A percentile compares a stretch with the other conserved stretches of the same genome.
phyloP scores from a whole-genome alignment of 2,888 invertebrate species.

The Tenthredo livida region DNA sequence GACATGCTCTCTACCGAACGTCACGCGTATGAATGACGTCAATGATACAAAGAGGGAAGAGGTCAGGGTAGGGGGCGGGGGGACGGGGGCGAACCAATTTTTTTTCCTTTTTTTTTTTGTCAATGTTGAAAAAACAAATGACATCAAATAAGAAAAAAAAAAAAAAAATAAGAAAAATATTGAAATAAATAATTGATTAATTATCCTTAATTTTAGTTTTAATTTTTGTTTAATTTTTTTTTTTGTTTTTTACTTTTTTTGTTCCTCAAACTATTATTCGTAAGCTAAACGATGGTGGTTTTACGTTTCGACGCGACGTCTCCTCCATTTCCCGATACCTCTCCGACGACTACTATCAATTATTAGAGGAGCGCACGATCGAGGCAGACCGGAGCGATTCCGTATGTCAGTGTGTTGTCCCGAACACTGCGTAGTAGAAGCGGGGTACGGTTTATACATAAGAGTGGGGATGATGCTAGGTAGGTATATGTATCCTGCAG shows the following conservation, averaged over 20 bases:
- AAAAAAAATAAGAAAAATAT: background rate
- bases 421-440: conserved; percentile 58
- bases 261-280: background rate
- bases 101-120: background rate
- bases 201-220: no score
- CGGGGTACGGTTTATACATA: conserved; percentile 63
- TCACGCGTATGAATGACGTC: conserved; percentile 46
- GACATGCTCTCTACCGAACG: conserved; percentile 33
- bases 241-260: background rate
- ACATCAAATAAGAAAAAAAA: background rate
- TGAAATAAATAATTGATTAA: background rate
- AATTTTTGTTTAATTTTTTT: no score
- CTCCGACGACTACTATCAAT: conserved; percentile 26
- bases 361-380: conserved; percentile 40
- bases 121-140: background rate
- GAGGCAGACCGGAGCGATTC: conserved; percentile 40
- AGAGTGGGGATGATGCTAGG: conserved; percentile 60
- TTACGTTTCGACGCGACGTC: conserved; percentile 8
- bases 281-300: conserved; percentile 1
- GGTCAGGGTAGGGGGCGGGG: background rate
- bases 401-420: conserved; percentile 38
- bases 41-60: conserved; percentile 25
- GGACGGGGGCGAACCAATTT: background rate
- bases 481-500: conserved; percentile 18
- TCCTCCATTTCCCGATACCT: conserved; percentile 29